Evolutionary conservation across 2,113 vertebrate species (phyloP), one percentile per base, ranked within the genome.

Genomic region (Toxotes jaculatrix): DNA sequence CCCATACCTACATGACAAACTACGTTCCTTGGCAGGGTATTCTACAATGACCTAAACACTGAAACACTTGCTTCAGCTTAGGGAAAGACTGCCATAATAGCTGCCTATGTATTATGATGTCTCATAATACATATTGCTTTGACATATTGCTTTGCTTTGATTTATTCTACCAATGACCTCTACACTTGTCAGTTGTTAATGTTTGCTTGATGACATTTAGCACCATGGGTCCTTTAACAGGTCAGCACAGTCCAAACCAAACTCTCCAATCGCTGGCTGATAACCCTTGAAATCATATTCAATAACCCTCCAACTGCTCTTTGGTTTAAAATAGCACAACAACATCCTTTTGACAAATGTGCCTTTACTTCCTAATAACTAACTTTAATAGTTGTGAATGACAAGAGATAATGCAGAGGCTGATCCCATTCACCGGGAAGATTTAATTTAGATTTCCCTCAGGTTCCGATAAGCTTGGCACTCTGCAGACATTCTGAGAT

Each of bases 361-460:
- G 77, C 67, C 63, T 88, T 87, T 80, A 73, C 74, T 85, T 85
- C 77, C 79, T 70, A 87, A 82, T 87, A 86, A 87, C 82, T 67
- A 87, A 89, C 88, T 87, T 89, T 82, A 93, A 92, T 87, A 82
- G 69, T 61, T 53, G 84, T 69, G 82, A 85, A 86, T 88, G 90
- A 93, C 85, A 80, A 79, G 74, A 87, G 84, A 89, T 91, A 88
- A 89, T 70, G 66, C 74, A 0, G 62, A 64, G 77, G 86, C 76
- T 75, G 81, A 87, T 83, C 82, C 87, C 83, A 87, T 91, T 93
- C 86, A 79, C 65, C 3, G 56, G 80, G 68, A 86, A 93, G 90
- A 94, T 93, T 93, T 92, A 76, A 94, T 94, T 94, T 93, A 91
- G 91, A 93, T 93, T 93, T 91, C 89, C 89, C 87, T 80, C 74